phyloP scores from a whole-genome alignment of 2,888 invertebrate genomes.

The Oxystoma pomonae region DNA sequence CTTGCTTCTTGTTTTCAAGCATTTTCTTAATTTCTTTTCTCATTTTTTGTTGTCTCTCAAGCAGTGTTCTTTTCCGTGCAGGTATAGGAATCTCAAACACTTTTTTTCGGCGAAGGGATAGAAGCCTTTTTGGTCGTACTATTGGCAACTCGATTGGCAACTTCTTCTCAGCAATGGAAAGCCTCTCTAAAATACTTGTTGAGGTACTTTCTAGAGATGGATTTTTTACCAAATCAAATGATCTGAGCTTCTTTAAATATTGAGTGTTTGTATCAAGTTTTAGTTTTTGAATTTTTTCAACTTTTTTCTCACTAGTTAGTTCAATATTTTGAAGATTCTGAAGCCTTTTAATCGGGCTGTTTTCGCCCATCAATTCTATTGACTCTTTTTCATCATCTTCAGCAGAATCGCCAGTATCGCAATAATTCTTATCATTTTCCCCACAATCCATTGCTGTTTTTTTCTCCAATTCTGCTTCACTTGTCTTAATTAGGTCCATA shows the following conservation, averaged over 20 bases:
- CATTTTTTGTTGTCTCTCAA: conserved; percentile 11
- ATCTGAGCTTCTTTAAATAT: conserved; percentile 10
- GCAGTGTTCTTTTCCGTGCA: conserved; percentile 7
- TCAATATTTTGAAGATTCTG: neutral
- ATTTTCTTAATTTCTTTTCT: conserved; percentile 6
- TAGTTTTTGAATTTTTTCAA: conserved; percentile 14
- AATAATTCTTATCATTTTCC: neutral
- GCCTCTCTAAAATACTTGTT: neutral
- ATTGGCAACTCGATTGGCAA: too few species aligned
- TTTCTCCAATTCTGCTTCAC: too few species aligned
- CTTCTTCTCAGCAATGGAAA: too few species aligned
- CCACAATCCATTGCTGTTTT: too few species aligned
- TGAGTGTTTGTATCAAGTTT: conserved; percentile 11
- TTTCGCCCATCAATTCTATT: too few species aligned
- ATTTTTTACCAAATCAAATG: conserved; percentile 8
- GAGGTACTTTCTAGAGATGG: neutral
- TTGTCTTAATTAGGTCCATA: too few species aligned
- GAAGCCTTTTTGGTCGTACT: too few species aligned
- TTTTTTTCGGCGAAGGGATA: too few species aligned
- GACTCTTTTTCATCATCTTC: neutral
- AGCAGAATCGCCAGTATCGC: neutral
- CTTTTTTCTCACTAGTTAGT: neutral
- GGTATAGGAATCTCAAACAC: too few species aligned
- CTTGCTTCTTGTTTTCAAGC: conserved; percentile 10
- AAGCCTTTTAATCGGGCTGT: neutral